These are phyloP conservation scores for Hipposideros armiger DNA, from an alignment of 2,113 vertebrate species.

Conservation along the genomic window DNA sequence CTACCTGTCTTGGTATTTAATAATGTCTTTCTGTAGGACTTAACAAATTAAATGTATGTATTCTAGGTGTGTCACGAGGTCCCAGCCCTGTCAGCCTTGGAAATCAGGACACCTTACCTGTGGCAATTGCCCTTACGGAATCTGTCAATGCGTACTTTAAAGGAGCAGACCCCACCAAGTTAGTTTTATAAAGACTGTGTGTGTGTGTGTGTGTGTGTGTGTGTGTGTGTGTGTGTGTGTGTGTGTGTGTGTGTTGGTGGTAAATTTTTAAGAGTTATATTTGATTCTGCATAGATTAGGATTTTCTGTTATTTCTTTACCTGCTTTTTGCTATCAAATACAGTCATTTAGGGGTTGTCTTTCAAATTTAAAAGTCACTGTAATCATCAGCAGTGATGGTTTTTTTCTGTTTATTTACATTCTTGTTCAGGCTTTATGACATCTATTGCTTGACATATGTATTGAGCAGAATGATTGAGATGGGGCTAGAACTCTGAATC, in stretches of 20 bases:
- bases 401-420: neutral
- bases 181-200: conserved; percentile 85
- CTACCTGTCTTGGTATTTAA: conserved; percentile 53
- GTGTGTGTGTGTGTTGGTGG: neutral
- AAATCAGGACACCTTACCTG: conserved; percentile 96
- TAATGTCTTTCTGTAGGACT: conserved; percentile 74
- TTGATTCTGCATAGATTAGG: conserved; percentile 34
- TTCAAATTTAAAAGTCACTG: neutral
- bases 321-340: conserved; percentile 19
- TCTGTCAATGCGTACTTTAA: conserved; percentile 99
- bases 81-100: conserved; percentile 97
- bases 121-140: conserved; percentile 97
- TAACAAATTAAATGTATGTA: conserved; percentile 79
- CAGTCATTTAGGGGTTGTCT: neutral
- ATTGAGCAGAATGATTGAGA: neutral
- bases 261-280: conserved; percentile 71
- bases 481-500: neutral
- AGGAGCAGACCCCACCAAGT: conserved; percentile 99
- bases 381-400: neutral
- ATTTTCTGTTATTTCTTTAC: conserved; percentile 45
- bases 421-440: neutral
- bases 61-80: conserved; percentile 97
- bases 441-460: neutral
- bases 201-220: too few species aligned
- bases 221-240: too few species aligned